phyloP scores from a whole-genome alignment of 2,888 invertebrate genomes.

The Drosophila affinis region DNA sequence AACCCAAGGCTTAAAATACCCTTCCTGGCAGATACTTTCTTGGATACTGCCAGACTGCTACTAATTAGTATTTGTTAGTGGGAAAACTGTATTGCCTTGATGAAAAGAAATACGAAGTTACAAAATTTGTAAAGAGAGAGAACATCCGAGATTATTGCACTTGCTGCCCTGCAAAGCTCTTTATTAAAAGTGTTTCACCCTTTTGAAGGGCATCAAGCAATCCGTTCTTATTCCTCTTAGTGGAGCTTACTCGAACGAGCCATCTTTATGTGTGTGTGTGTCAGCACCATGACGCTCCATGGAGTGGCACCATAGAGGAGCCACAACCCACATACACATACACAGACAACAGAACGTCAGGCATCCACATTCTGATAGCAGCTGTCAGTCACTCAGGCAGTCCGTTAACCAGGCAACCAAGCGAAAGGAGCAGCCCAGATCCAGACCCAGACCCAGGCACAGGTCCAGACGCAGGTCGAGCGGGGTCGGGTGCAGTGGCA shows the following conservation, averaged over 20 bases:
- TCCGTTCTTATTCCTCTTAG: slow-evolving; percentile 18
- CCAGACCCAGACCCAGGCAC: background rate
- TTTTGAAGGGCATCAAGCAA: background rate
- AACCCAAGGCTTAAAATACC: background rate
- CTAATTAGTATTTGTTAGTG: too few relatives aligned
- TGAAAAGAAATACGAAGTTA: too few relatives aligned
- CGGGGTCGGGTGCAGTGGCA: slow-evolving; percentile 8
- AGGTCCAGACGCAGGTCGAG: background rate
- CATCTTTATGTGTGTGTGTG: slow-evolving; percentile 26
- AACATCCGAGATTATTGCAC: background rate
- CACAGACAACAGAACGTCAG: slow-evolving; percentile 29
- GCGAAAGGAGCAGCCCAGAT: slow-evolving; percentile 25
- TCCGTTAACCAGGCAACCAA: slow-evolving; percentile 52
- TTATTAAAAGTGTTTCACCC: background rate
- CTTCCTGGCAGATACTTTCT: background rate
- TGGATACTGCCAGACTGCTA: too few relatives aligned
- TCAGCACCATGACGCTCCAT: slow-evolving; percentile 23
- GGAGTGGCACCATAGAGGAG: slow-evolving; percentile 6
- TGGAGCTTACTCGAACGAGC: background rate
- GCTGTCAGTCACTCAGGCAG: slow-evolving; percentile 71
- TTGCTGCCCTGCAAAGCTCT: background rate
- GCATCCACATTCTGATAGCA: slow-evolving; percentile 52
- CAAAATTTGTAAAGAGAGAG: too few relatives aligned
- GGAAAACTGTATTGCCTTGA: too few relatives aligned
- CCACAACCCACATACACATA: slow-evolving; percentile 19